phyloP scores from a whole-genome alignment of 1,140 invertebrate genomes.

The Ceratitis capitata region DNA sequence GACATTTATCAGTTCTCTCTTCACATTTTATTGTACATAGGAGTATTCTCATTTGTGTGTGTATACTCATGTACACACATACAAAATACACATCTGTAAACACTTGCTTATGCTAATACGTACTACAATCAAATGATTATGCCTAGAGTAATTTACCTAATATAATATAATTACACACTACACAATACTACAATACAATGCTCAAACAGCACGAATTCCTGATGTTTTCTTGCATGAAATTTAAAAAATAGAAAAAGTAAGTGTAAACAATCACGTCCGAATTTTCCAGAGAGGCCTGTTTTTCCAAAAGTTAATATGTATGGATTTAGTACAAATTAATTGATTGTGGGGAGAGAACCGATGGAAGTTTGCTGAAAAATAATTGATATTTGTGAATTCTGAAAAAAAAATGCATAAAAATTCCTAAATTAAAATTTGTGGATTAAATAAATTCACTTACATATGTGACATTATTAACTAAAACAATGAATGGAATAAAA shows the following conservation, averaged over 20 bases:
- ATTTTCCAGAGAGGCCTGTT: neutral
- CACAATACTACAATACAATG: conserved; percentile 38
- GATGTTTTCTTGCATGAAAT: conserved; percentile 2
- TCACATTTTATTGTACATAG: too few species aligned
- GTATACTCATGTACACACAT: too few species aligned
- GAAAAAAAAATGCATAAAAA: too few species aligned
- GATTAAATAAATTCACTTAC: too few species aligned
- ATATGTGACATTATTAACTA: too few species aligned
- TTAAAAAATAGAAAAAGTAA: conserved; percentile 34
- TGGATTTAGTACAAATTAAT: conserved; percentile 10
- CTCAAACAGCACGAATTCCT: conserved; percentile 38
- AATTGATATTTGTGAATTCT: too few species aligned
- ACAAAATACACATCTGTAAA: neutral
- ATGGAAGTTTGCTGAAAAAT: neutral
- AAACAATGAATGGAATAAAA: too few species aligned
- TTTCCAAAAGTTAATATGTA: neutral
- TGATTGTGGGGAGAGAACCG: neutral
- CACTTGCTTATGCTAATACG: neutral
- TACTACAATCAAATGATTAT: neutral
- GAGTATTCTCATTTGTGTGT: neutral
- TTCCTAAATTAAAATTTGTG: too few species aligned
- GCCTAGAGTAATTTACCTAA: neutral
- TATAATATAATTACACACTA: neutral
- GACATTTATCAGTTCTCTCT: neutral
- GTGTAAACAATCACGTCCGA: conserved; percentile 42